A percentile compares a stretch with the other conserved stretches of the same genome.
phyloP scores from a whole-genome alignment of 2,888 invertebrate species.

The Gnatocerus cornutus region DNA sequence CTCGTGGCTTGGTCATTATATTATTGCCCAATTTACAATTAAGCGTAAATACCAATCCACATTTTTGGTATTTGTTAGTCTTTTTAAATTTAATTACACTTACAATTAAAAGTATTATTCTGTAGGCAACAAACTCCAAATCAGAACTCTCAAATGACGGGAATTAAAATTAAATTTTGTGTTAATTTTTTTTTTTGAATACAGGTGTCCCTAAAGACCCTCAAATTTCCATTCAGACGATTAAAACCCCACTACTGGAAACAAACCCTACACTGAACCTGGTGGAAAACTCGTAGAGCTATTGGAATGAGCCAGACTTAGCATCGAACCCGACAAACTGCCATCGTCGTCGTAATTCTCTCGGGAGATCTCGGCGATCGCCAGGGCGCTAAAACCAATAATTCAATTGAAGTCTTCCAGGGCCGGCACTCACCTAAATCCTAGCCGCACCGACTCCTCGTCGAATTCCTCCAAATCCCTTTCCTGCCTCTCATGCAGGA shows the following conservation, averaged over 20 bases:
- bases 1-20: constrained; percentile 27
- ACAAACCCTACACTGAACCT: constrained; percentile 59
- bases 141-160: constrained; percentile 8
- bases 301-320: constrained; percentile 95
- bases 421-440: constrained; percentile 91
- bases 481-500: constrained; percentile 92
- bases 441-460: constrained; percentile 93
- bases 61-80: constrained; percentile 49
- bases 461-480: constrained; percentile 95
- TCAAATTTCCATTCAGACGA: background rate
- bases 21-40: constrained; percentile 56
- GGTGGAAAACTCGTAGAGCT: constrained; percentile 94
- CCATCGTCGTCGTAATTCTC: constrained; percentile 94
- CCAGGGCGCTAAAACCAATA: constrained; percentile 84
- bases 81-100: constrained; percentile 48
- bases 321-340: constrained; percentile 94
- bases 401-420: too few relatives aligned
- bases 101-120: constrained; percentile 32
- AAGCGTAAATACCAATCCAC: constrained; percentile 61
- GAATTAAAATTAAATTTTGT: constrained; percentile 18
- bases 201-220: too few relatives aligned
- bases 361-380: constrained; percentile 92
- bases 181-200: background rate
- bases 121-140: constrained; percentile 21
- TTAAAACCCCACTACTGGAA: constrained; percentile 16